Evolutionary conservation across 2,888 invertebrate genomes (phyloP), one percentile per base, ranked within the genome.

Genomic region (Polyommatus icarus): DNA sequence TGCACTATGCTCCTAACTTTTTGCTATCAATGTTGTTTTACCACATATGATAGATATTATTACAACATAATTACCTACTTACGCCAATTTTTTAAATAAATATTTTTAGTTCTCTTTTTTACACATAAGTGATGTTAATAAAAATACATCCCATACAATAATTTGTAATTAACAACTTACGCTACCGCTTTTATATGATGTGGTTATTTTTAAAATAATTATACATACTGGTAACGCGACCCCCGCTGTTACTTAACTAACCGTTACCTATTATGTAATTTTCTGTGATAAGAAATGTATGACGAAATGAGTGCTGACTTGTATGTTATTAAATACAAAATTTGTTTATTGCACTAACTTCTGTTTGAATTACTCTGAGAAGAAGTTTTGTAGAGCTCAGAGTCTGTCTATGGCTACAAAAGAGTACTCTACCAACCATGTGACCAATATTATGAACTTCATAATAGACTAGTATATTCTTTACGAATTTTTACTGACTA

Each of bases 171-270:
- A 12, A 73, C 20, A 46, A 18, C 4, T 24, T 12, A 73, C 5
- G 54, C 54, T 75, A 54, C 75, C 50, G 18, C 75, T 54, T 75
- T 73, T 75, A 54, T 15, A 8, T 20, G 18, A 18, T 75, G 54
- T 29, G 75, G 12, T 50, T 40, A 12, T 75, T 46, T 75, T 54
- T 6, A 54, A 75, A 75, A 15, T 75, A 54, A 75, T 75, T 75
- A 75, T 54, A 29, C 10, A 29, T 29, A 54, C 29, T 54, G 18
- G 46, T 75, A 75, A 6, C 50, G 50, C 24, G 29, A 18, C 75
- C 54, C 72, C 75, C 54, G 18, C 75, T 75, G 75, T 54, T 75
- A 29, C 75, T 29, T 18, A 75, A 75, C 75, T 54, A 75, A 75
- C 24, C 75, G 54, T 75, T 54, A 75, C 54, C 75, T 46, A 50